Evolutionary conservation across 1,140 invertebrate species (phyloP), one percentile per base, ranked within the genome.

Genomic region (Heliconius hermathena): DNA sequence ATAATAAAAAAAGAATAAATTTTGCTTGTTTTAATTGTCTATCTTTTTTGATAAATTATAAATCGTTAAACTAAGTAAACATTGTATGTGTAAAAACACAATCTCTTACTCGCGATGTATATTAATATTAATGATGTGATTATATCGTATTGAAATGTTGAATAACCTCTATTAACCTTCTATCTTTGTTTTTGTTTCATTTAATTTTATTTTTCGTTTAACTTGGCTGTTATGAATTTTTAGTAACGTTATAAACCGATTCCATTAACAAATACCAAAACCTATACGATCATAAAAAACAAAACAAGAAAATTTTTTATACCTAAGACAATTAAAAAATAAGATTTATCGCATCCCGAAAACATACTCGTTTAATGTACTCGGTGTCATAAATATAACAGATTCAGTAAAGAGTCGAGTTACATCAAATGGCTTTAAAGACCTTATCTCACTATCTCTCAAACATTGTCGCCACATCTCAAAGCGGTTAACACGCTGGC

Each of bases 371-470:
- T 83, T 83, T 83, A 82, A 78, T 80, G 74, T 74, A 79, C 73
- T 78, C 81, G 66, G 73, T 86, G 75, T 86, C 84, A 91, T 91
- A 88, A 92, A 90, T 90, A 92, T 90, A 87, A 89, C 83, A 88
- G 82, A 90, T 90, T 85, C 83, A 82, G 84, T 88, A 81, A 83
- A 87, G 90, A 84, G 86, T 94, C 92, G 87, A 89, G 88, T 94
- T 93, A 93, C 91, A 90, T 88, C 87, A 89, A 89, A 87, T 87
- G 83, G 84, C 85, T 91, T 85, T 91, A 91, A 89, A 88, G 84
- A 79, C 78, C 86, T 92, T 94, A 94, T 93, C 93, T 90, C 80
- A 81, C 81, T 87, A 92, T 93, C 91, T 89, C 83, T 88, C 86
- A 84, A 89, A 91, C 87, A 91, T 90, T 90, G 90, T 90, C 86